A percentile compares a stretch with the other conserved stretches of the same genome.
These are phyloP conservation scores for Littorina saxatilis DNA, from an alignment of 1,140 invertebrate species.

Conservation along the genomic window DNA sequence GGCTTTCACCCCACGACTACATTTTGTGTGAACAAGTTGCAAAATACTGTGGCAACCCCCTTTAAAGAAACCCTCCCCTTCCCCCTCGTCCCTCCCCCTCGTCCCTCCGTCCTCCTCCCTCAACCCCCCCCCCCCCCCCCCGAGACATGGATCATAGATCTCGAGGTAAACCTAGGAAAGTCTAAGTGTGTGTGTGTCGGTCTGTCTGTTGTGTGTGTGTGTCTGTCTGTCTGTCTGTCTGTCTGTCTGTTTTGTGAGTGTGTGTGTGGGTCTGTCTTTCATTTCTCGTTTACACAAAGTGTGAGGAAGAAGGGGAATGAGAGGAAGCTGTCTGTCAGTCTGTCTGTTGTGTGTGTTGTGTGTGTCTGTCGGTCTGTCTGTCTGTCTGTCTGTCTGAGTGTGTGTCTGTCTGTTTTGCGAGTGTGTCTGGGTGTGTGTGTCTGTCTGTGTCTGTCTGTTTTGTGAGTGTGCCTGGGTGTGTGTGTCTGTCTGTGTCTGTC, in stretches of 20 bases:
- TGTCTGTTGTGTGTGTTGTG: background rate
- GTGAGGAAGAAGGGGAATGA: too few relatives aligned
- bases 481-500: background rate
- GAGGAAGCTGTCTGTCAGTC: too few relatives aligned
- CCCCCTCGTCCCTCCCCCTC: background rate
- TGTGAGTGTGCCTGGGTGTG: background rate
- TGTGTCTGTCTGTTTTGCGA: background rate
- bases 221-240: too few relatives aligned
- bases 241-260: too few relatives aligned
- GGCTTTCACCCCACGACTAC: too few relatives aligned
- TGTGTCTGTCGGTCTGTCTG: constrained; percentile 5
- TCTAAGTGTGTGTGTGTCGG: too few relatives aligned
- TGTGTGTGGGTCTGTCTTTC: too few relatives aligned
- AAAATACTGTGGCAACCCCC: background rate
- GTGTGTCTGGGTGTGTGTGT: background rate
- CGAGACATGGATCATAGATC: too few relatives aligned
- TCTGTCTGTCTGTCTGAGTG: constrained; percentile 12
- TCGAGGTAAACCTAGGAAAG: too few relatives aligned
- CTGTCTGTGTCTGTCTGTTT: background rate
- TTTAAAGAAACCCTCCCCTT: background rate
- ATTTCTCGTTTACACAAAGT: too few relatives aligned
- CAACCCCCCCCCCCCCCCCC: background rate
- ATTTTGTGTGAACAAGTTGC: too few relatives aligned
- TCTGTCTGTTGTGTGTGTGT: too few relatives aligned
- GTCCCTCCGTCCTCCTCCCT: background rate